A percentile compares a stretch with the other conserved stretches of the same genome.
These are phyloP conservation scores for Dascyllus trimaculatus DNA, from an alignment of 2,113 vertebrate species.

Conservation along the genomic window DNA sequence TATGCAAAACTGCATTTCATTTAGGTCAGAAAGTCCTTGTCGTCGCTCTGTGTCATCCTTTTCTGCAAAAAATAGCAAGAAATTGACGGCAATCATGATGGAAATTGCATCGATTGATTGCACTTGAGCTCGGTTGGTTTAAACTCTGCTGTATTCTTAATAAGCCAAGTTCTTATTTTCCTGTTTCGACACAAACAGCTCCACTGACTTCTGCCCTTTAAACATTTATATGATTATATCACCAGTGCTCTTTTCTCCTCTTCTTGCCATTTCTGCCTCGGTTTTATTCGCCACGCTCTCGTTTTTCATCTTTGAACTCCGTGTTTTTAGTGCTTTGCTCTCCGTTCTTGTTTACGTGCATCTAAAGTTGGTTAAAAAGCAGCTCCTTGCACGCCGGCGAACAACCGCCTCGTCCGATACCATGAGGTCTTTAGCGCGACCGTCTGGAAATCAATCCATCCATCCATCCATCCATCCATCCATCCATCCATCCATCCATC, in stretches of 20 bases:
- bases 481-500: too few species aligned
- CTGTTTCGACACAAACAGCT: constrained; percentile 16
- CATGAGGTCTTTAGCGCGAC: constrained; percentile 5
- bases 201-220: constrained; percentile 30
- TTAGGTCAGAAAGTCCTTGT: not conserved
- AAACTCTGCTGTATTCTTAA: not conserved
- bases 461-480: too few species aligned
- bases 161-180: not conserved
- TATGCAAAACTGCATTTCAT: not conserved
- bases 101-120: too few species aligned
- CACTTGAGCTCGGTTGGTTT: too few species aligned
- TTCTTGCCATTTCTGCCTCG: constrained; percentile 8
- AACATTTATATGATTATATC: constrained; percentile 49
- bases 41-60: too few species aligned
- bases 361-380: not conserved
- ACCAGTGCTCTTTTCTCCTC: constrained; percentile 5
- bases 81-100: too few species aligned
- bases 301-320: too few species aligned
- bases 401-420: not conserved
- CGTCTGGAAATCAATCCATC: not conserved
- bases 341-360: not conserved
- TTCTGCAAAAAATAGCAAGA: too few species aligned
- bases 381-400: too few species aligned
- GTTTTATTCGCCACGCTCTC: not conserved
- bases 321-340: not conserved